Conservation (phyloP, 2,888 invertebrate genomes). For the Myopa testacea region DNA sequence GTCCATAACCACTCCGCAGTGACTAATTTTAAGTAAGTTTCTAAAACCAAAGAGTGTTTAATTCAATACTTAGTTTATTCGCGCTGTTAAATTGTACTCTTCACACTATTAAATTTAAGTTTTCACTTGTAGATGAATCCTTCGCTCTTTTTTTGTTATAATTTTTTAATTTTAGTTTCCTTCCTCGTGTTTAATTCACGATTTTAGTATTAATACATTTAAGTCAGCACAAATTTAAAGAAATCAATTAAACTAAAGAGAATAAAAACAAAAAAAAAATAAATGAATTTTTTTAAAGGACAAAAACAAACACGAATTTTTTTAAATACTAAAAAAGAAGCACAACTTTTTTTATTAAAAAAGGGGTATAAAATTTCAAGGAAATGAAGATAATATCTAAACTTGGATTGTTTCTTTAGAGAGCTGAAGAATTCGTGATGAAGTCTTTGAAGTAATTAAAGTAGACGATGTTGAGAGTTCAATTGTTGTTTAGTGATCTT, state of each 20-base stretch:
- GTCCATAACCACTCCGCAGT: constrained; percentile 18
- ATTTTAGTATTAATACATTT: constrained; percentile 38
- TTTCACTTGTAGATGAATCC: background rate
- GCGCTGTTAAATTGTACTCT: constrained; percentile 15
- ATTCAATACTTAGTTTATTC: constrained; percentile 30
- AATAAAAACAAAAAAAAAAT: background rate
- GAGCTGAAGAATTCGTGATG: too few species aligned
- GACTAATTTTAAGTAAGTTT: constrained; percentile 46
- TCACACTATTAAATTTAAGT: constrained; percentile 34
- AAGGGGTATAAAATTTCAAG: too few species aligned
- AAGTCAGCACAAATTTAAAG: constrained; percentile 20
- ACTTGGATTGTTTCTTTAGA: too few species aligned
- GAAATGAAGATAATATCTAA: too few species aligned
- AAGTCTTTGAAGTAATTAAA: too few species aligned
- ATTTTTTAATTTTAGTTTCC: background rate
- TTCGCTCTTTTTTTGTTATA: constrained; percentile 1
- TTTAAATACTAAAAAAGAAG: too few species aligned
- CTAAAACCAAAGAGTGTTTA: constrained; percentile 60
- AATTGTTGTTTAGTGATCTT: too few species aligned
- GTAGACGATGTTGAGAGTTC: too few species aligned
- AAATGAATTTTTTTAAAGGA: background rate
- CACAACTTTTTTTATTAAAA: too few species aligned
- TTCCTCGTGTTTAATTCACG: constrained; percentile 23
- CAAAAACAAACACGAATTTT: background rate
- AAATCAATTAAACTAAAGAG: background rate